Conservation (phyloP, 2,888 invertebrate genomes). For the Eupithecia centaureata region DNA sequence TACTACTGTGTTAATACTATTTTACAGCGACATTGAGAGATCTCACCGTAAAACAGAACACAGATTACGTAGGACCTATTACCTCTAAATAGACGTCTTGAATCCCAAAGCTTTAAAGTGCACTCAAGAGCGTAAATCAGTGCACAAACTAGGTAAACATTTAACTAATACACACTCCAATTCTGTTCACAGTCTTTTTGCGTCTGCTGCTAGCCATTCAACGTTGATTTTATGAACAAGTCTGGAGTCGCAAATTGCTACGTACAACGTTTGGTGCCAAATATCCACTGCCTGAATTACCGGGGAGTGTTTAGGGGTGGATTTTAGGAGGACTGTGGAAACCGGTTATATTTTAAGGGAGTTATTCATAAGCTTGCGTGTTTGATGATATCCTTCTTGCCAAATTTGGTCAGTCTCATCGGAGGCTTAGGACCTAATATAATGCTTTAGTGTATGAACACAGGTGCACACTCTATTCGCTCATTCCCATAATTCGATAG, state of each 20-base stretch:
- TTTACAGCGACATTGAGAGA: too few relatives aligned
- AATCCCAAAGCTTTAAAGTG: neutral
- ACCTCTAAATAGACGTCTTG: neutral
- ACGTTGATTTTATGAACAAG: constrained; percentile 25
- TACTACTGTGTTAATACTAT: too few relatives aligned
- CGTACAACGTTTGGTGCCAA: constrained; percentile 19
- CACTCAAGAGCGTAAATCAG: neutral
- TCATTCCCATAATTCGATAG: too few relatives aligned
- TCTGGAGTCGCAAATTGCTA: constrained; percentile 19
- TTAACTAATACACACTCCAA: constrained; percentile 13
- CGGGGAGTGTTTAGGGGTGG: neutral
- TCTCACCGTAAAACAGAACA: too few relatives aligned
- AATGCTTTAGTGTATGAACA: too few relatives aligned
- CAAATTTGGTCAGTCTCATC: too few relatives aligned
- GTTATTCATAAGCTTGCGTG: too few relatives aligned
- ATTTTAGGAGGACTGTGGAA: neutral
- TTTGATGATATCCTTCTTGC: too few relatives aligned
- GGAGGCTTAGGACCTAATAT: too few relatives aligned
- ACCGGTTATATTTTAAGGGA: too few relatives aligned
- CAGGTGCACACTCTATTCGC: too few relatives aligned
- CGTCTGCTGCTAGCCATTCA: constrained; percentile 12
- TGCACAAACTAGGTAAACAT: neutral
- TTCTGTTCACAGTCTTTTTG: constrained; percentile 8
- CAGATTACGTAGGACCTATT: too few relatives aligned
- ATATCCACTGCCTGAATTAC: constrained; percentile 18